Percentiles rank a stretch among this genome's conserved stretches.
phyloP scores from a whole-genome alignment of 2,888 invertebrate species.

The Punctoribates punctum region DNA sequence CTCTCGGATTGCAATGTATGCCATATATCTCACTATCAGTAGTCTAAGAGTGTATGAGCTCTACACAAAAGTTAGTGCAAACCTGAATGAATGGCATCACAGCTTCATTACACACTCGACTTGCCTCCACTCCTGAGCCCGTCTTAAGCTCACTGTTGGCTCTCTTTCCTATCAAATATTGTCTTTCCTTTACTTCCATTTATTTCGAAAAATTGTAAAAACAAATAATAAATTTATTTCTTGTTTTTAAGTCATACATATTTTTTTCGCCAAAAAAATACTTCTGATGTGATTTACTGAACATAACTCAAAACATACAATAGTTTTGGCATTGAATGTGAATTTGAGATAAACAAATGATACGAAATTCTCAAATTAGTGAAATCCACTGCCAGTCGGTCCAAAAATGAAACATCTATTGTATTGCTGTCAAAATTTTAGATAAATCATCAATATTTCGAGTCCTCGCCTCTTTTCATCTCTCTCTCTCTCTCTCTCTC shows the following conservation, averaged over 20 bases:
- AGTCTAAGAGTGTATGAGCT: background rate
- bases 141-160: background rate
- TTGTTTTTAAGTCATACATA: background rate
- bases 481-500: background rate
- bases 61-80: background rate
- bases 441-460: constrained; percentile 25
- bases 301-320: constrained; percentile 6
- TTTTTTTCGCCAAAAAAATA: background rate
- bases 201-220: background rate
- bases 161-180: background rate
- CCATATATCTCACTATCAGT: constrained; percentile 20
- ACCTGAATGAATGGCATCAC: constrained; percentile 30
- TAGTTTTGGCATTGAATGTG: constrained; percentile 4
- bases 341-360: constrained; percentile 21
- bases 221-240: background rate
- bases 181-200: constrained; percentile 12
- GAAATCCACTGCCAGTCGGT: background rate
- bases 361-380: constrained; percentile 21
- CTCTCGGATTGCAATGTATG: background rate
- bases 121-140: constrained; percentile 24
- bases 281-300: background rate
- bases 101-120: constrained; percentile 36
- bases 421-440: constrained; percentile 29
- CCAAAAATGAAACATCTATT: background rate
- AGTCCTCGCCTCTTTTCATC: background rate